Base-by-base conservation (phyloP, 2,888 invertebrate species). In the Philopedon plagiatum region DNA sequence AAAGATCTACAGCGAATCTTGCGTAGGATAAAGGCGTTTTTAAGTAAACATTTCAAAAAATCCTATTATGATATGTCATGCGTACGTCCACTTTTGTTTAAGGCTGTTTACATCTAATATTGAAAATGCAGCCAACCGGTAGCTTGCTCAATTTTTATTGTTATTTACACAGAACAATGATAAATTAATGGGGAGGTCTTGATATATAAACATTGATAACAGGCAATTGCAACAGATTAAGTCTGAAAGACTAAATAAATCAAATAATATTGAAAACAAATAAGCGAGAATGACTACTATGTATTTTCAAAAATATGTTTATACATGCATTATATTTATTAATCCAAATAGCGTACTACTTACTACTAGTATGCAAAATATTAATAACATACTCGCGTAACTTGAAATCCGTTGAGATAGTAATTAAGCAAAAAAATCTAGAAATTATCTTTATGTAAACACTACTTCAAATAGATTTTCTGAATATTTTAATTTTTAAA, bases 161-260 rank as follows among this genome's bases (percentile, higher is more conserved):
- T 44, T 44, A 44, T 44, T 44, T 44, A 19, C 44, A 44, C 8
- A 18, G 19, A 44, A 8, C 18, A 19, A n/a, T 44, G 19, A 44
- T 44, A 44, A 44, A n/a, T 19, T 9, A 37, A 39, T 39, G 15
- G 39, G 11, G 19, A 19, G 11, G 44, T 44, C 18, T 44, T 19
- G 19, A 44, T 44, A 19, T 8, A 19, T 44, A 44, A 44, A 44
- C 44, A 44, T n/a, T 44, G 44, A 44, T 44, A 44, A 44, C 44
- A 44, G 18, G 11, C 19, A 44, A 19, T 44, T 44, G 18, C 19
- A 44, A 19, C 44, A 19, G 7, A 19, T 9, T 19, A 19, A 44
- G 19, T 19, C 18, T 19, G 44, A 7, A 19, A 15, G 41, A 44
- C 44, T 44, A 44, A 44, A 44, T 44, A 44, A 44, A 19, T 44